Percentiles rank a stretch among this genome's conserved stretches.
phyloP scores from a whole-genome alignment of 2,113 vertebrate genomes.

The Genyomyrus donnyi region DNA sequence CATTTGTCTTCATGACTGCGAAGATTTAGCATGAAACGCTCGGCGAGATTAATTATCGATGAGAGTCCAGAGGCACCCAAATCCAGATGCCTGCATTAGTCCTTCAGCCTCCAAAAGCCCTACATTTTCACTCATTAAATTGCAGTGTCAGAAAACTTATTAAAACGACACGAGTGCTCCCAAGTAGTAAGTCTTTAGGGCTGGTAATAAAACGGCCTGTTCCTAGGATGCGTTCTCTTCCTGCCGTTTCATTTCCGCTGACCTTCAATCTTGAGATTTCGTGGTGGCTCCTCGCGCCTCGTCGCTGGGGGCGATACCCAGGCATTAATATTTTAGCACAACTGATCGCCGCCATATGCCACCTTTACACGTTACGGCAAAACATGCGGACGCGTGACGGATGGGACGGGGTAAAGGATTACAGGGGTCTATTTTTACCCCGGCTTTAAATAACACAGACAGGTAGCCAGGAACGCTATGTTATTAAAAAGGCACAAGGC shows the following conservation, averaged over 20 bases:
- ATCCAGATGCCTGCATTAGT: conserved; percentile 20
- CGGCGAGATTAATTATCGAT: conserved; percentile 23
- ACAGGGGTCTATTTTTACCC: conserved; percentile 18
- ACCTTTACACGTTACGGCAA: conserved; percentile 2
- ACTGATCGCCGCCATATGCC: conserved; percentile 20
- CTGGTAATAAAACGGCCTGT: conserved; percentile 9
- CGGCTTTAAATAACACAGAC: neutral
- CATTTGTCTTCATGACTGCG: neutral
- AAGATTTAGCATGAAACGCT: neutral
- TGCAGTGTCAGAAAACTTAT: conserved; percentile 14
- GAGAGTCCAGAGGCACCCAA: conserved; percentile 4
- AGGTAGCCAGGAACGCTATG: neutral
- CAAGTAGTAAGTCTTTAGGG: conserved; percentile 4
- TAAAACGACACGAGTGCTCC: conserved; percentile 1
- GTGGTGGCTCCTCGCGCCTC: neutral
- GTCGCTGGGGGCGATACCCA: conserved; percentile 1
- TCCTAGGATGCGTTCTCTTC: neutral
- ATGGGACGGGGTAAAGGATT: neutral
- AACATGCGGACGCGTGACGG: neutral
- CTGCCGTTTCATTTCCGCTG: conserved; percentile 12
- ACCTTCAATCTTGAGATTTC: conserved; percentile 4
- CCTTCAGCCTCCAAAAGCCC: conserved; percentile 4
- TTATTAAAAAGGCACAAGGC: neutral
- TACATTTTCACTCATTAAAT: conserved; percentile 14
- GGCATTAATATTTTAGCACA: conserved; percentile 33